Base-by-base conservation (phyloP, 2,888 invertebrate species). In the Meliscaeva auricollis region DNA sequence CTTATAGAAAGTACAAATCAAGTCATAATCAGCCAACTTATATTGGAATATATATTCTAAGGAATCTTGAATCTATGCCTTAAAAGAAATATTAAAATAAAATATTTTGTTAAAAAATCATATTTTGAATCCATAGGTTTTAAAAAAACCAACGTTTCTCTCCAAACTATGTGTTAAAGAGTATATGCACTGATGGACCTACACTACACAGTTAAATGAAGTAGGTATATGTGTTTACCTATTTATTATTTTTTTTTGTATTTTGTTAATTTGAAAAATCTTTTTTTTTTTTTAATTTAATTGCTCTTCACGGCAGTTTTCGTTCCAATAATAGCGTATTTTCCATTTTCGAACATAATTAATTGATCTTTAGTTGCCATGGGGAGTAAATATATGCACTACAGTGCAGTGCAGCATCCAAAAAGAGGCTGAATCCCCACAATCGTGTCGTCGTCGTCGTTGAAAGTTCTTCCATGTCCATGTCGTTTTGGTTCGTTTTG, bases 291-390 rank as follows among this genome's bases (percentile, higher is more conserved):
- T 11, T 1, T 20, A 26, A 54, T 38, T 75, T 60, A 75, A 85
- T 80, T 80, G 68, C 70, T 60, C 46, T 62, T 68, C 76, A 76
- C 68, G 32, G 52, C 15, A 70, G 48, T 48, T 64, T 76, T 68
- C 75, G 64, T 69, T 75, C 52, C 60, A 85, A 76, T 85, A 80
- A 85, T 68, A 68, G 52, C 46, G 62, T 60, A 66, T 68, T 85
- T 83, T 73, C 75, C 84, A 69, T 74, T 84, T 75, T 54, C n/a
- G n/a, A 76, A 76, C 32, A 81, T 81, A 80, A 80, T 85, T 85
- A 85, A 85, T 80, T 85, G 84, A 81, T 85, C 84, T 85, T 80
- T 76, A 75, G 84, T 84, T 79, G 83, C 62, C 68, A 64, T 66
- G 41, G 70, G 64, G 64, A 64, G 79, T 78, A 64, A 60, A 73